Evolutionary conservation across 1,140 invertebrate genomes (phyloP), one percentile per base, ranked within the genome.

Genomic region (Drosophila azteca): DNA sequence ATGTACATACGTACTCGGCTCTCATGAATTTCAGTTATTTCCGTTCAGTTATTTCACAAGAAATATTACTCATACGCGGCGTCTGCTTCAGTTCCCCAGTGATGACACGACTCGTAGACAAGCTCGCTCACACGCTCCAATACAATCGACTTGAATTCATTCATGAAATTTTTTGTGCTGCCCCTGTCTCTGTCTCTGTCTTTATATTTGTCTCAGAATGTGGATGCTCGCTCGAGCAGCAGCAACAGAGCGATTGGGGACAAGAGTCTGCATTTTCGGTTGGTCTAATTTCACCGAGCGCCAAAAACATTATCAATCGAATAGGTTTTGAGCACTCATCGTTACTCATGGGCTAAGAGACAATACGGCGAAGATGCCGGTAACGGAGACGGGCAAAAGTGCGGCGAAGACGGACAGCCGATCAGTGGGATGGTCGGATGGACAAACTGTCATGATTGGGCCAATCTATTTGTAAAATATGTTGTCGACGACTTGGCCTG

Each of bases 61-160:
- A 90, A 75, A 80, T 77, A 90, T 90, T 90, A 90, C 87, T 90
- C 87, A 90, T 90, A 88, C 87, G 82, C 54, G 5, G 9, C 46
- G 72, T 70, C 68, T n/a, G 20, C 22, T 43, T 58, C 62, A 41
- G 63, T 65, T 58, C 22, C 31, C 53, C 62, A 41, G 63, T 65
- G 62, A 65, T 59, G 62, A 66, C 63, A 58, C 44, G 22, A 20
- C n/a, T 11, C 26, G 22, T 6, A 17, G 44, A 3, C 35, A 55
- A 59, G 29, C 67, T 53, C 44, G 45, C 60, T 46, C 64, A 69
- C 52, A 69, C 59, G 74, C 70, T 76, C 35, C 35, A 11, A 13
- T 13, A 39, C 35, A 39, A 39, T 13, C 35, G 11, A 39, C 35
- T 39, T 39, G 35, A 41, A 49, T 83, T 79, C 74, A 78, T 85